Evolutionary conservation across 2,797 vertebrate species (phyloP).

Genomic region (Acanthis flammea): DNA sequence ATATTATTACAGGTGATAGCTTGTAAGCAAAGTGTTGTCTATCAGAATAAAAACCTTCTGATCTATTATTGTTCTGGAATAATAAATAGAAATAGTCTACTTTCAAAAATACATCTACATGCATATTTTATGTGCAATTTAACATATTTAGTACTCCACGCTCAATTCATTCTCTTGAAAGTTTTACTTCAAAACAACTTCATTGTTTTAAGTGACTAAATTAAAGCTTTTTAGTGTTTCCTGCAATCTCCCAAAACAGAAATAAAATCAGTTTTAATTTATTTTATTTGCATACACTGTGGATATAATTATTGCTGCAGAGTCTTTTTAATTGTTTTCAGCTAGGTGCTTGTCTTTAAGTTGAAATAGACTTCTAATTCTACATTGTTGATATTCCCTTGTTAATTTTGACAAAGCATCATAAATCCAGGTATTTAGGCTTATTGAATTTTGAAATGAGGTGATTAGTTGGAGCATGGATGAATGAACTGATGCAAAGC

Average conservation of each 20-base stretch:
- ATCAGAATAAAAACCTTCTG: not conserved
- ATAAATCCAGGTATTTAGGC: conserved; percentile 85
- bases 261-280: conserved; percentile 87
- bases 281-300: conserved; percentile 84
- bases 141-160: conserved; percentile 35
- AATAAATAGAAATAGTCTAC: not conserved
- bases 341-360: conserved; percentile 81
- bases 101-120: conserved; percentile 50
- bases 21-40: not conserved
- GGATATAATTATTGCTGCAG: conserved; percentile 82
- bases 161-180: conserved; percentile 73
- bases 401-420: conserved; percentile 80
- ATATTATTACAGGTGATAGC: not conserved
- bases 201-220: conserved; percentile 75
- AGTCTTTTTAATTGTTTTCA: conserved; percentile 84
- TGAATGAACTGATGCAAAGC: conserved; percentile 79
- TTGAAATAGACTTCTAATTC: conserved; percentile 78
- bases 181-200: conserved; percentile 75
- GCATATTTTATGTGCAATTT: conserved; percentile 54
- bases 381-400: conserved; percentile 75
- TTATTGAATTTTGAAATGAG: conserved; percentile 86
- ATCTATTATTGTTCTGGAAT: not conserved
- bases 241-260: conserved; percentile 78
- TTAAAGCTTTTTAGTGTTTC: conserved; percentile 79
- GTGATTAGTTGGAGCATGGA: conserved; percentile 79